phyloP scores from a whole-genome alignment of 2,113 vertebrate genomes.

The Sphyrna mokarran region DNA sequence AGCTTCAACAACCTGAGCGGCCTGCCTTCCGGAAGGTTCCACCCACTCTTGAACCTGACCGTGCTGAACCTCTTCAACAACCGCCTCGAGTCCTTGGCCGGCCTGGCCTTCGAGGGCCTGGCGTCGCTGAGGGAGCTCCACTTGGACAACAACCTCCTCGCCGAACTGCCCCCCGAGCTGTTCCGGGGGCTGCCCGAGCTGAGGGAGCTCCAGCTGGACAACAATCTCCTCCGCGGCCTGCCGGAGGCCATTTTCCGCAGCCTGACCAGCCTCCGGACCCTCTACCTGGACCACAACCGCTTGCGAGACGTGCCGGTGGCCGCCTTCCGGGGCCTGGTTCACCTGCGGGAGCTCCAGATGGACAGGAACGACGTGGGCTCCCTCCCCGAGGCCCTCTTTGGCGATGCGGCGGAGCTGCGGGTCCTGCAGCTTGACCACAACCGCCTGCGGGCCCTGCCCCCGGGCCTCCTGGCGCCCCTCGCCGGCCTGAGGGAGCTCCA shows the following conservation, averaged over 20 bases:
- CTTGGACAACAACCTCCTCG: slow-evolving; percentile 47
- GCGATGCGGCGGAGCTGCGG: slow-evolving; percentile 39
- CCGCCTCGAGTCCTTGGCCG: slow-evolving; percentile 43
- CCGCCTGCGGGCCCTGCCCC: slow-evolving; percentile 39
- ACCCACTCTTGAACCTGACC: slow-evolving; percentile 40
- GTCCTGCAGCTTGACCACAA: slow-evolving; percentile 48
- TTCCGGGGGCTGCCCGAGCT: slow-evolving; percentile 43
- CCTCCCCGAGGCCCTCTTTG: slow-evolving; percentile 44
- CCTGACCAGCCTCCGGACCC: slow-evolving; percentile 39
- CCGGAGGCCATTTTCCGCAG: slow-evolving; percentile 43
- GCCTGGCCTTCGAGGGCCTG: slow-evolving; percentile 42
- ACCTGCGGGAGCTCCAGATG: slow-evolving; percentile 46
- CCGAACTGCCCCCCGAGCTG: slow-evolving; percentile 42
- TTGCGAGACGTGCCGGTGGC: slow-evolving; percentile 41
- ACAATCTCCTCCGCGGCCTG: slow-evolving; percentile 47
- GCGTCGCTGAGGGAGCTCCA: slow-evolving; percentile 45
- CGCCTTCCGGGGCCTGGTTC: slow-evolving; percentile 43
- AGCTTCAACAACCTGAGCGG: slow-evolving; percentile 48
- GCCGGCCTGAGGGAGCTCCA: slow-evolving; percentile 45
- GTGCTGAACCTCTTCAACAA: slow-evolving; percentile 52
- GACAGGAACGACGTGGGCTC: slow-evolving; percentile 44
- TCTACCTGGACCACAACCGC: slow-evolving; percentile 47
- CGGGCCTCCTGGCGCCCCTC: slow-evolving; percentile 40
- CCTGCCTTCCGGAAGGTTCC: slow-evolving; percentile 42
- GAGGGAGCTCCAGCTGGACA: slow-evolving; percentile 45